A percentile compares a stretch with the other conserved stretches of the same genome.
Evolutionary conservation across 2,888 invertebrate genomes (phyloP).

Genomic region (Drosophila demipolita): DNA sequence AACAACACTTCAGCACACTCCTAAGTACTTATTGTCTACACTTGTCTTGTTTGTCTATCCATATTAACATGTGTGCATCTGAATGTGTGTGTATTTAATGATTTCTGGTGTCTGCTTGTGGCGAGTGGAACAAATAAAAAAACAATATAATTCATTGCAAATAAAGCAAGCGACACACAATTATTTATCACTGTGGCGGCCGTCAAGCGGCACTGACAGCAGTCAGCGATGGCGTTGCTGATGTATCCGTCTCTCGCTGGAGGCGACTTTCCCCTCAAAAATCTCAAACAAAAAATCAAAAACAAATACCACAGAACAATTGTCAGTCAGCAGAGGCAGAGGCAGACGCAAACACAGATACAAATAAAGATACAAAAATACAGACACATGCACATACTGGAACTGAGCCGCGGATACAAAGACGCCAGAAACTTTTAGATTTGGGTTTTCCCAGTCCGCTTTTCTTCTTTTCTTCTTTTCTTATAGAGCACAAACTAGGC

Average conservation of each 20-base stretch:
- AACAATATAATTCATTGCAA: slow-evolving; percentile 73
- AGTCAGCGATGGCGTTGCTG: slow-evolving; percentile 38
- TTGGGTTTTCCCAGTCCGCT: slow-evolving; percentile 23
- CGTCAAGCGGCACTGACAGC: slow-evolving; percentile 51
- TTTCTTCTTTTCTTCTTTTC: slow-evolving; percentile 3
- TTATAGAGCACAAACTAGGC: slow-evolving; percentile 31
- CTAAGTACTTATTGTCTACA: slow-evolving; percentile 63
- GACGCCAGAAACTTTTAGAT: slow-evolving; percentile 56
- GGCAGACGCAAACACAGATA: neutral
- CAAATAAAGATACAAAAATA: slow-evolving; percentile 18
- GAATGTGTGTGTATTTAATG: slow-evolving; percentile 20
- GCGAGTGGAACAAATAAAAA: slow-evolving; percentile 25
- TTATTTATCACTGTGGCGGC: slow-evolving; percentile 69
- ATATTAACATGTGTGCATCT: slow-evolving; percentile 9
- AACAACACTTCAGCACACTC: slow-evolving; percentile 52
- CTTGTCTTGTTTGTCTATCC: slow-evolving; percentile 37
- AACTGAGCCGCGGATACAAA: slow-evolving; percentile 61
- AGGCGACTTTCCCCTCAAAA: slow-evolving; percentile 5
- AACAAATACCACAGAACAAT: slow-evolving; percentile 58
- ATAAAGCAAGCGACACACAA: slow-evolving; percentile 68
- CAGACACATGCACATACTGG: slow-evolving; percentile 10
- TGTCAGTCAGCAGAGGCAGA: slow-evolving; percentile 55
- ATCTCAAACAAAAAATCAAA: neutral
- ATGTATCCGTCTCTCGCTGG: slow-evolving; percentile 14
- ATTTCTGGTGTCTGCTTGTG: slow-evolving; percentile 23